These are phyloP conservation scores for Cydia pomonella DNA, from an alignment of 1,140 invertebrate genomes.

Conservation along the genomic window DNA sequence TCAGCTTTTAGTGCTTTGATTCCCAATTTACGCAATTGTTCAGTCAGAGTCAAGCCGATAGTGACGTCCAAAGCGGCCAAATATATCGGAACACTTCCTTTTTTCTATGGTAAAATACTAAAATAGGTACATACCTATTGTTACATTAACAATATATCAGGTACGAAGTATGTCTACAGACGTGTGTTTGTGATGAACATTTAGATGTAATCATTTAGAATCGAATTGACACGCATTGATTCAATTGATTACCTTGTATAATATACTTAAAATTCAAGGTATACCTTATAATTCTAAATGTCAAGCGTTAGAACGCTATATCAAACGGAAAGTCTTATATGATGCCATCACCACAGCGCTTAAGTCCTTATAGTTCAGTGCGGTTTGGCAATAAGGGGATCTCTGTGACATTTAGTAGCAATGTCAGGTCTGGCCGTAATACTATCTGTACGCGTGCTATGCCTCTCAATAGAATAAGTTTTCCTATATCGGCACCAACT, in stretches of 20 bases:
- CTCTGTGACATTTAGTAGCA: conserved; percentile 19
- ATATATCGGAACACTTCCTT: no score
- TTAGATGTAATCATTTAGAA: no score
- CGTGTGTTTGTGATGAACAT: no score
- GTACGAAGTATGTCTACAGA: no score
- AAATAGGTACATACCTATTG: no score
- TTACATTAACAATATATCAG: no score
- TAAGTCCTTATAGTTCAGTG: not conserved
- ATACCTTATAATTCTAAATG: not conserved
- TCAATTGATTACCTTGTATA: not conserved
- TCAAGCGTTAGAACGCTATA: not conserved
- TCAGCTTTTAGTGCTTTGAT: no score
- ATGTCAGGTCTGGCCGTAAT: conserved; percentile 15
- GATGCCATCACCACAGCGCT: not conserved
- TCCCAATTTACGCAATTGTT: no score
- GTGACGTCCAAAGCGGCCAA: no score
- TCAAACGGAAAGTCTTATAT: not conserved
- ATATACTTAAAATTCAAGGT: not conserved
- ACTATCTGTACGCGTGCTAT: not conserved
- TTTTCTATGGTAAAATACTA: no score
- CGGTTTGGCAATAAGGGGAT: conserved; percentile 8
- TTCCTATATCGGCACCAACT: not conserved
- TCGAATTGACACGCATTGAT: no score
- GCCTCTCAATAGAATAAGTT: conserved; percentile 10
- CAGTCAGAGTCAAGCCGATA: no score